Conservation (phyloP, 2,113 vertebrate genomes). For the Ciconia boyciana region DNA sequence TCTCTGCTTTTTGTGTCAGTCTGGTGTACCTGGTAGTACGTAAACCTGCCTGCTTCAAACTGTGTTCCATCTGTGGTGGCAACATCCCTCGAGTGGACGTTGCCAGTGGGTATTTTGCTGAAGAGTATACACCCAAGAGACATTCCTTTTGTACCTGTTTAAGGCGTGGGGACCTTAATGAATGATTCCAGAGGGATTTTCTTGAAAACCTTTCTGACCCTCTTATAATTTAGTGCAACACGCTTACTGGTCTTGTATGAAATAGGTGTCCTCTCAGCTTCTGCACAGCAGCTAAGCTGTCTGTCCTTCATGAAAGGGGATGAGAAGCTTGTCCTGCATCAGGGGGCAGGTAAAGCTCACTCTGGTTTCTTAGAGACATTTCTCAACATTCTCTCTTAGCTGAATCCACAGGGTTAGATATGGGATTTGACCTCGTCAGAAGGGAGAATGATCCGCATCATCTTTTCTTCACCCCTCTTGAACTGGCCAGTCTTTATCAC, state of each 20-base stretch:
- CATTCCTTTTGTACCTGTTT: background rate
- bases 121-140: background rate
- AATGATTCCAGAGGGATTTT: background rate
- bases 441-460: background rate
- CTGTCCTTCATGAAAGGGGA: background rate
- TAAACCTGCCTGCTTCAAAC: background rate
- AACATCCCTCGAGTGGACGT: background rate
- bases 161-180: background rate
- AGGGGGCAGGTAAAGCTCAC: background rate
- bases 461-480: background rate
- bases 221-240: background rate
- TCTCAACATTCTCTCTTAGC: background rate
- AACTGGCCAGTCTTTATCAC: background rate
- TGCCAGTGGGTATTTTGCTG: background rate
- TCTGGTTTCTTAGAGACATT: background rate
- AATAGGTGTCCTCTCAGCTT: background rate
- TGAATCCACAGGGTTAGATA: background rate
- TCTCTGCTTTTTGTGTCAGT: background rate
- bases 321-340: background rate
- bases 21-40: background rate
- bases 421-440: background rate
- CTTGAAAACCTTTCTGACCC: background rate
- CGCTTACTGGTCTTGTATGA: background rate
- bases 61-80: background rate
- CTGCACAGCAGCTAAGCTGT: background rate